These are phyloP conservation scores for Actinernus sp. DNA, from an alignment of 92 coral and sea anemone genomes.

Conservation along the genomic window DNA sequence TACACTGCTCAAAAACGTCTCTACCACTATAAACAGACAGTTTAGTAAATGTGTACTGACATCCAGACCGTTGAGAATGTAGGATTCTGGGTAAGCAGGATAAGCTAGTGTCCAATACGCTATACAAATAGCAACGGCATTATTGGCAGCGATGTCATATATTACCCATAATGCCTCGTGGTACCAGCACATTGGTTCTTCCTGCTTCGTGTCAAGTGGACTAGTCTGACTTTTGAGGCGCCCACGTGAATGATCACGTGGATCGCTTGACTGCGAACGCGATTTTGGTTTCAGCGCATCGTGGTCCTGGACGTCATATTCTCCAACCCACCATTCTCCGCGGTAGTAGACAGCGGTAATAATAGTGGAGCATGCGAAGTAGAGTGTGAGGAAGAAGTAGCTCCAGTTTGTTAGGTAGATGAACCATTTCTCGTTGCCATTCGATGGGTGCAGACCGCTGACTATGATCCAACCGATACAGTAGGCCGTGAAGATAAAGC, in stretches of 20 bases:
- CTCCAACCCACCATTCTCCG: constrained; percentile 82
- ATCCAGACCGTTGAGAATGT: constrained; percentile 48
- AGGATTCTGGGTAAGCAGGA: constrained; percentile 12
- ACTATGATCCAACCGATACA: constrained; percentile 55
- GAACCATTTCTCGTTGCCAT: constrained; percentile 75
- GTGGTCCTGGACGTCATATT: constrained; percentile 77
- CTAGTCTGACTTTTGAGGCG: constrained; percentile 34
- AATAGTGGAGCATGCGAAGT: constrained; percentile 66
- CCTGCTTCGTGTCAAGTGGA: constrained; percentile 72
- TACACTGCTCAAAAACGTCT: constrained; percentile 63
- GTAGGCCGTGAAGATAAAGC: constrained; percentile 50
- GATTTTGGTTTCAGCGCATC: constrained; percentile 47
- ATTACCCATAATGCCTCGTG: constrained; percentile 79
- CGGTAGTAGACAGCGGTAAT: constrained; percentile 63
- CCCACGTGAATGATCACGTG: constrained; percentile 39
- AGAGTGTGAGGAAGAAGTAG: constrained; percentile 55
- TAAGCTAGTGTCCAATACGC: constrained; percentile 32
- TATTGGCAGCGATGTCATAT: constrained; percentile 77
- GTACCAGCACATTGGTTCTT: constrained; percentile 69
- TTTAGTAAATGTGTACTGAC: constrained; percentile 65
- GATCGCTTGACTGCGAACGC: constrained; percentile 41
- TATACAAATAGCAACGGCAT: constrained; percentile 52
- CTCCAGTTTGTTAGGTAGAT: constrained; percentile 80
- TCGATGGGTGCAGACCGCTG: constrained; percentile 65
- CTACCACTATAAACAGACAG: constrained; percentile 58